A percentile compares a stretch with the other conserved stretches of the same genome.
phyloP scores from a whole-genome alignment of 2,113 vertebrate species.

The Alectura lathami region DNA sequence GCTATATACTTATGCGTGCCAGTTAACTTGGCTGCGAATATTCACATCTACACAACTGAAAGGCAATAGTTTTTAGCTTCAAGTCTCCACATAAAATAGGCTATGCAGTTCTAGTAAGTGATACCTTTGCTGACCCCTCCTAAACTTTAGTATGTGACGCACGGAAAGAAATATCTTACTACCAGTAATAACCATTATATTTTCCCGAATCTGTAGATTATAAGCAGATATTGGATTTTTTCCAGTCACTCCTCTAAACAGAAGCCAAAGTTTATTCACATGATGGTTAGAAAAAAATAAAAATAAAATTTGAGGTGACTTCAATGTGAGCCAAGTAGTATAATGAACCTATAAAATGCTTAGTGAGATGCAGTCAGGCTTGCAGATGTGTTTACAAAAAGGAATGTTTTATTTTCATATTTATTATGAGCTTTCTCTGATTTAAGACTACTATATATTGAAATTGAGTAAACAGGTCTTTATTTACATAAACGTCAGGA shows the following conservation, averaged over 20 bases:
- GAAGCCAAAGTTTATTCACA: conserved; percentile 70
- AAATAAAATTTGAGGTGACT: conserved; percentile 77
- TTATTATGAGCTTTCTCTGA: conserved; percentile 75
- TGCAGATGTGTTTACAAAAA: conserved; percentile 76
- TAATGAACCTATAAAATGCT: conserved; percentile 80
- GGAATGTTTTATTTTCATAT: conserved; percentile 71
- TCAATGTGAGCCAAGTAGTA: conserved; percentile 76
- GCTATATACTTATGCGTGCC: background rate
- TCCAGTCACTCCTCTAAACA: conserved; percentile 56
- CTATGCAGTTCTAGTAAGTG: background rate
- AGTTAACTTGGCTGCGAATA: background rate
- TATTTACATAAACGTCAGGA: conserved; percentile 72
- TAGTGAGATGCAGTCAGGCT: conserved; percentile 77
- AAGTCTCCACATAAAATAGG: background rate
- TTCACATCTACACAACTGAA: background rate
- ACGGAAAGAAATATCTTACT: background rate
- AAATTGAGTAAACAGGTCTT: conserved; percentile 69
- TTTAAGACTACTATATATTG: conserved; percentile 75
- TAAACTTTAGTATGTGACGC: background rate
- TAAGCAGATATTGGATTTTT: conserved; percentile 40
- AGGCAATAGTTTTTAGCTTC: background rate
- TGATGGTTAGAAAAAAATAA: conserved; percentile 46
- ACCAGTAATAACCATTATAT: background rate
- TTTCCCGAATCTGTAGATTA: conserved; percentile 21
- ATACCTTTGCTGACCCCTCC: background rate